Evolutionary conservation across 2,888 invertebrate species (phyloP).

Genomic region (Pristionchus entomophagus): DNA sequence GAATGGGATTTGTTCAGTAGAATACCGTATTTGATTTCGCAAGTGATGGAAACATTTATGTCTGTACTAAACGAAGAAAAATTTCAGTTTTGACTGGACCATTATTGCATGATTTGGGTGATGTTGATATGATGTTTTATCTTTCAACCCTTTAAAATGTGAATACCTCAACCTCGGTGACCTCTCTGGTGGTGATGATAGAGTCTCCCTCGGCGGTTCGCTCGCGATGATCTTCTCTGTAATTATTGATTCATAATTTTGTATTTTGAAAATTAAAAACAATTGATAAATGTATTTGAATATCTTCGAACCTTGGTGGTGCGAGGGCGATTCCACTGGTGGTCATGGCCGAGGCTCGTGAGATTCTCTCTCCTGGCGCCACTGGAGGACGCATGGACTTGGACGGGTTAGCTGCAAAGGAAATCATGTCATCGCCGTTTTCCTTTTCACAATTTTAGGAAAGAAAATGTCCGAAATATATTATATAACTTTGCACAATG

Average conservation of each 20-base stretch:
- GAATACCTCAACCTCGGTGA: slow-evolving; percentile 32
- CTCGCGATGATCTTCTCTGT: slow-evolving; percentile 25
- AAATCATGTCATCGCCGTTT: too few species aligned
- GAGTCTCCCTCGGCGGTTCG: slow-evolving; percentile 39
- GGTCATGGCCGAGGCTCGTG: slow-evolving; percentile 49
- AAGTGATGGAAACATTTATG: too few species aligned
- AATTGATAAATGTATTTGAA: background rate
- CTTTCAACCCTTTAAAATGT: background rate
- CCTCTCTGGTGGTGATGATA: slow-evolving; percentile 23
- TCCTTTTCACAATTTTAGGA: too few species aligned
- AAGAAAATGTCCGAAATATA: background rate
- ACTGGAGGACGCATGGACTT: slow-evolving; percentile 53
- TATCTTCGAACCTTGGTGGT: background rate
- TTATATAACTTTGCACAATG: background rate
- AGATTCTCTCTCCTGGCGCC: slow-evolving; percentile 54
- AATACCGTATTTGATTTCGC: too few species aligned
- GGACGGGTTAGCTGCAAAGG: slow-evolving; percentile 50
- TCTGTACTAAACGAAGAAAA: background rate
- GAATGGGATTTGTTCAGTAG: background rate
- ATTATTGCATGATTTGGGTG: background rate
- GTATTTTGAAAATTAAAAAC: background rate
- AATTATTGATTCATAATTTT: background rate
- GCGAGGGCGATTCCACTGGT: slow-evolving; percentile 44
- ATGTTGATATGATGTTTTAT: too few species aligned
- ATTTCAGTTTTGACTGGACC: background rate